Conservation (phyloP, 2,888 invertebrate genomes). For the Tridacna gigas region DNA sequence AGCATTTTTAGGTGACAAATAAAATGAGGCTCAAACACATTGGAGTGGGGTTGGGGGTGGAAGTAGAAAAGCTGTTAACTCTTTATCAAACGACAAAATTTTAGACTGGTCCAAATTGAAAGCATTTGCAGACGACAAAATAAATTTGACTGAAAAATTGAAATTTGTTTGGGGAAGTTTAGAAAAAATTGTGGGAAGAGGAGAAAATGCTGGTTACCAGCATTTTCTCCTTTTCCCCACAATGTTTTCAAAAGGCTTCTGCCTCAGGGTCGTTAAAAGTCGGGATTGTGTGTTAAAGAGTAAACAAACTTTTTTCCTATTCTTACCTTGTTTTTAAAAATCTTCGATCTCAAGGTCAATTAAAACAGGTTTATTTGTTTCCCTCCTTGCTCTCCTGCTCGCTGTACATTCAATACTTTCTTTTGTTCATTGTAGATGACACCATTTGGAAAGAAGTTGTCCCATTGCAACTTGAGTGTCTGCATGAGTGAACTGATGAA, state of each 20-base stretch:
- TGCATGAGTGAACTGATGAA: slow-evolving; percentile 76
- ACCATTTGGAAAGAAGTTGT: slow-evolving; percentile 52
- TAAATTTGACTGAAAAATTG: neutral
- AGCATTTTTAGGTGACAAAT: too few species aligned
- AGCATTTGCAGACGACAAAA: neutral
- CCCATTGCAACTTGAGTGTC: slow-evolving; percentile 69
- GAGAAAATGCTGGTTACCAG: neutral
- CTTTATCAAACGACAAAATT: neutral
- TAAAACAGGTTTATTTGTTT: neutral
- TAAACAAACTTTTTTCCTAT: neutral
- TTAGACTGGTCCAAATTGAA: neutral
- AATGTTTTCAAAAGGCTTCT: neutral
- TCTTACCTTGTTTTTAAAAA: neutral
- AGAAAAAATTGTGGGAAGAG: neutral
- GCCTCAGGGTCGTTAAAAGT: neutral
- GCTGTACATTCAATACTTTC: neutral
- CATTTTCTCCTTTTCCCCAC: neutral
- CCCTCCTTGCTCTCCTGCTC: neutral
- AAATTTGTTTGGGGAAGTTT: neutral
- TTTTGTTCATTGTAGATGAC: slow-evolving; percentile 57
- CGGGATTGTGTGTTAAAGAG: neutral
- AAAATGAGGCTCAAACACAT: too few species aligned
- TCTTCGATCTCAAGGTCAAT: neutral
- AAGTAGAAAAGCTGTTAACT: too few species aligned
- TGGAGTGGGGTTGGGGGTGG: too few species aligned